phyloP scores from a whole-genome alignment of 53 echinoderm and acorn worm genomes.

The Zoroaster sp. region DNA sequence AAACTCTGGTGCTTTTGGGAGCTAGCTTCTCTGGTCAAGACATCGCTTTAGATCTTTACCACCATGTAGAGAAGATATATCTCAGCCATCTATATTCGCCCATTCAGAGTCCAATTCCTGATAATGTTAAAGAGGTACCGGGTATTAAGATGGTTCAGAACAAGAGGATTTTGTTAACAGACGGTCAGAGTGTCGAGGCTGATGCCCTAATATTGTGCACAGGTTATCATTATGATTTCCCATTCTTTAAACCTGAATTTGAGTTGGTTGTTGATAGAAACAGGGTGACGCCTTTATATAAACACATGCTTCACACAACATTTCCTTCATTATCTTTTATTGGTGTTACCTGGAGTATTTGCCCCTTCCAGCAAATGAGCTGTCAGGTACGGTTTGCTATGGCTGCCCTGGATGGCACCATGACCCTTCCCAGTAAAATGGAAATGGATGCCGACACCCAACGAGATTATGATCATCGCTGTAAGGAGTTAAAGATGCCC shows the following conservation, averaged over 20 bases:
- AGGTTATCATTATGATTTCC: conserved; percentile 79
- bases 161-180: no score
- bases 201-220: conserved; percentile 83
- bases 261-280: conserved; percentile 50
- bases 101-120: conserved; percentile 46
- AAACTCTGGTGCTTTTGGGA: no score
- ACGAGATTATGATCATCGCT: no score
- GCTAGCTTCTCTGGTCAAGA: conserved; percentile 74
- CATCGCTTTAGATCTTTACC: conserved; percentile 66
- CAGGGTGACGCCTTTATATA: conserved; percentile 74
- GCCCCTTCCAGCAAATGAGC: conserved; percentile 72
- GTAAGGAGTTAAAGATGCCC: no score
- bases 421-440: conserved; percentile 41
- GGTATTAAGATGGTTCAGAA: conserved; percentile 44
- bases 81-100: conserved; percentile 68
- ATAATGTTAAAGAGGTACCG: conserved; percentile 58
- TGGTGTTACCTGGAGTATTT: conserved; percentile 48
- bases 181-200: conserved; percentile 43
- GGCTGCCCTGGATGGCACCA: no score
- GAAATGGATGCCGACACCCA: conserved; percentile 70
- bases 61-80: conserved; percentile 51
- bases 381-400: conserved; percentile 68
- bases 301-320: no score
- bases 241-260: no score
- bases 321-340: no score